Evolutionary conservation across 2,797 vertebrate genomes (phyloP).

Genomic region (Rhinella marina): DNA sequence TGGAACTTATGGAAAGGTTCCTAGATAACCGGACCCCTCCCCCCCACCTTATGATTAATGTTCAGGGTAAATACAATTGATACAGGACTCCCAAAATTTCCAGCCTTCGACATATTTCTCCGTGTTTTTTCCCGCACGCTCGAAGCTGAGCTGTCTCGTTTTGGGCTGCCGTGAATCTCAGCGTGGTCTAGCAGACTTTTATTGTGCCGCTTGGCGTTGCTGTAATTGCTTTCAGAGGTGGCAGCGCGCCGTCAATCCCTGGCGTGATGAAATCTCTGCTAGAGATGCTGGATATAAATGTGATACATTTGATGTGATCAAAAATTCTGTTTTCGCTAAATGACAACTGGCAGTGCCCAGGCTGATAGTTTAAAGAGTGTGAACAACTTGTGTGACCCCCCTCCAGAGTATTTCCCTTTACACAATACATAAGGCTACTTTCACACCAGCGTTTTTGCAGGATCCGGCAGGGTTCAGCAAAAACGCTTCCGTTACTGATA

Average conservation of each 20-base stretch:
- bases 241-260: background rate
- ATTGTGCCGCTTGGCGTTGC: background rate
- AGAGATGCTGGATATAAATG: background rate
- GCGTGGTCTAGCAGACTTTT: background rate
- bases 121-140: background rate
- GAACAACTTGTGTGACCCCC: background rate
- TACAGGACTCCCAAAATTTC: no score
- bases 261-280: background rate
- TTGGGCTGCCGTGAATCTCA: background rate
- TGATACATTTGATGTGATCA: background rate
- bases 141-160: background rate
- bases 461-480: no score
- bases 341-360: background rate
- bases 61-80: no score
- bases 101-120: background rate
- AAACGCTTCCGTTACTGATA: no score
- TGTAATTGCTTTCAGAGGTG: conserved; percentile 2
- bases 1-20: no score
- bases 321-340: background rate
- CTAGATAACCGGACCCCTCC: no score
- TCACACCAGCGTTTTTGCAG: no score
- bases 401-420: background rate
- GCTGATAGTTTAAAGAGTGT: background rate
- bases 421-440: background rate
- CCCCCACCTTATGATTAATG: no score